Evolutionary conservation across 1,140 invertebrate genomes (phyloP).

Genomic region (Drosophila ananassae): DNA sequence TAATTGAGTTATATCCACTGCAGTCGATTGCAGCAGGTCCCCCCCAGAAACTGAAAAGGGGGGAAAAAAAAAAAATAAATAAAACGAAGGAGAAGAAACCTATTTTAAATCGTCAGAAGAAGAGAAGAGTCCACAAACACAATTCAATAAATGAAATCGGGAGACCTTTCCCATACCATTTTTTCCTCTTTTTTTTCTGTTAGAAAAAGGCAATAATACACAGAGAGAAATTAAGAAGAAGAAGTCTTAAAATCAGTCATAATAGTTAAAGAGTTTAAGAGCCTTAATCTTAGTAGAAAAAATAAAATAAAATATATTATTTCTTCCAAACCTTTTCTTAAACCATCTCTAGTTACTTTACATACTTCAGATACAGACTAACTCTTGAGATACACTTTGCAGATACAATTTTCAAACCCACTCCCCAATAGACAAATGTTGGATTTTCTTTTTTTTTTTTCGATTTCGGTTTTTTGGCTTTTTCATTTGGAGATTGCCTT

Average conservation of each 20-base stretch:
- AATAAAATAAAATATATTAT: too few relatives aligned
- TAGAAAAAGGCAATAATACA: conserved; percentile 70
- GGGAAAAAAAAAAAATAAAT: not conserved
- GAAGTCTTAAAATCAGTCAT: too few relatives aligned
- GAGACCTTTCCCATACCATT: conserved; percentile 56
- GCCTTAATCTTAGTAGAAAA: too few relatives aligned
- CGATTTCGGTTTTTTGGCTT: conserved; percentile 12
- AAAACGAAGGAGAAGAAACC: conserved; percentile 27
- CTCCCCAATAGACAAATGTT: conserved; percentile 8
- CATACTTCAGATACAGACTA: too few relatives aligned
- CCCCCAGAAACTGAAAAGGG: not conserved
- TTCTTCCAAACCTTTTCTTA: too few relatives aligned
- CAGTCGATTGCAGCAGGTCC: conserved; percentile 51
- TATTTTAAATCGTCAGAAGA: conserved; percentile 55
- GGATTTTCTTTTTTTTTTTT: conserved; percentile 16
- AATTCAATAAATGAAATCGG: conserved; percentile 63
- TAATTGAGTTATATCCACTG: conserved; percentile 75
- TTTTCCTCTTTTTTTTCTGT: conserved; percentile 25
- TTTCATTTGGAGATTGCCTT: conserved; percentile 30
- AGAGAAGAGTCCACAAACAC: conserved; percentile 31
- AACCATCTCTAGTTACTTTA: too few relatives aligned
- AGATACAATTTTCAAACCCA: conserved; percentile 9
- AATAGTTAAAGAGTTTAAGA: too few relatives aligned
- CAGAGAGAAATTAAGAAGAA: not conserved
- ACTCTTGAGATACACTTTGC: conserved; percentile 7